Base-by-base conservation (phyloP, 2,888 invertebrate species). In the Andricus quercusramuli region DNA sequence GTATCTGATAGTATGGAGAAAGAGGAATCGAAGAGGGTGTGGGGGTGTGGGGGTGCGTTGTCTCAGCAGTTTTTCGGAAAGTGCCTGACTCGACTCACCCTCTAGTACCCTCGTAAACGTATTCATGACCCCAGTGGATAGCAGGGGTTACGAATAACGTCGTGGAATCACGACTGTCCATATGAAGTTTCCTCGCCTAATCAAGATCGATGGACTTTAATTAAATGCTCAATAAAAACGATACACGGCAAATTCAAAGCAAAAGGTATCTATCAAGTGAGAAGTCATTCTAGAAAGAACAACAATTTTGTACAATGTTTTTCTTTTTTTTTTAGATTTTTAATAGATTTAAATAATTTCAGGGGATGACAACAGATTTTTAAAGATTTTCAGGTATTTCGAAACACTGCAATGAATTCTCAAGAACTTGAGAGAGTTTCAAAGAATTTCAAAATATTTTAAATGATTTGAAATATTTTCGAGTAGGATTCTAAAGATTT, bases 161-260 rank as follows among this genome's bases (percentile, higher is more conserved):
- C 89, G 88, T 85, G 90, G 86, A 91, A 91, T 90, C 90, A 90
- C 85, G 86, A 89, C 86, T 88, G 89, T 90, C 90, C 89, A 91
- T 91, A 91, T 89, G 90, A 89, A 90, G 86, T 85, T 87, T 89
- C 84, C 88, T 80, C 86, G 85, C 82, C 89, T 91, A 91, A 92
- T 92, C 91, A 91, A 91, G 92, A 92, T 92, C 89, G 91, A 92
- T 91, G 91, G 89, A 86, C 82, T 90, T 91, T 91, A 90, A 91
- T 91, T 90, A 90, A 90, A 89, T 86, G 88, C 85, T 82, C 84
- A 87, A 88, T 87, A 88, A 88, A 89, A 89, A 88, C 82, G 88
- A 78, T 84, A 82, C 86, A 79, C 78, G 81, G 70, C 74, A 70
- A 59, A 25, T 65, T 66, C 37, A 74, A 56, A 79, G 44, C 68